These are phyloP conservation scores for Sturnira hondurensis DNA, from an alignment of 2,113 vertebrate species.

Conservation along the genomic window DNA sequence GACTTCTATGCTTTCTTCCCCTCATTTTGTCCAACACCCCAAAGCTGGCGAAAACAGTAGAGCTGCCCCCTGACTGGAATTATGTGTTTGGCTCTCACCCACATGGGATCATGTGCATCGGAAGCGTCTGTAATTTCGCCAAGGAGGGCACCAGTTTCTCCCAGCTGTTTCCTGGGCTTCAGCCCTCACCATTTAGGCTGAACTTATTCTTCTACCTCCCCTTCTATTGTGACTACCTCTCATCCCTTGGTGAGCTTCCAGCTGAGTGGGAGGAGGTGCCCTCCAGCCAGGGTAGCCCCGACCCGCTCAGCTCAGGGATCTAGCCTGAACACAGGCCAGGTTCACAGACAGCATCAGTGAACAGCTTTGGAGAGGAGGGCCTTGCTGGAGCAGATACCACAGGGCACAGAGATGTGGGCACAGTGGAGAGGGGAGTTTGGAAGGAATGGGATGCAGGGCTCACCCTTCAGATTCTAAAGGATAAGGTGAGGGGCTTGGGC, in stretches of 20 bases:
- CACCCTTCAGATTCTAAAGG: not conserved
- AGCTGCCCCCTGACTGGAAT: slow-evolving; percentile 82
- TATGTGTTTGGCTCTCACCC: slow-evolving; percentile 87
- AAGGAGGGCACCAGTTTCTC: slow-evolving; percentile 77
- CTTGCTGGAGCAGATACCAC: not conserved
- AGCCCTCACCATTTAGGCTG: slow-evolving; percentile 47
- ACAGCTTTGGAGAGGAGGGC: not conserved
- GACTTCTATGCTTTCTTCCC: not conserved
- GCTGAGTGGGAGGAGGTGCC: not conserved
- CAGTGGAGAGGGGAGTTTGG: too few species aligned
- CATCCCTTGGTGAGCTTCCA: slow-evolving; percentile 76
- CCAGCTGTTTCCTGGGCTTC: slow-evolving; percentile 80
- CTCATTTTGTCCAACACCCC: not conserved
- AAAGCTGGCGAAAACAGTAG: slow-evolving; percentile 85
- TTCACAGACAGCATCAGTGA: not conserved
- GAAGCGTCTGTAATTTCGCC: slow-evolving; percentile 80
- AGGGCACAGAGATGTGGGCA: not conserved
- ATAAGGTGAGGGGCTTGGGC: not conserved
- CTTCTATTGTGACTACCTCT: slow-evolving; percentile 80
- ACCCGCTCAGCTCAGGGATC: not conserved
- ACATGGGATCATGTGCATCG: slow-evolving; percentile 82
- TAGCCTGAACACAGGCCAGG: not conserved
- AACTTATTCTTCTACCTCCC: slow-evolving; percentile 81
- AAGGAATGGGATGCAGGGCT: not conserved
- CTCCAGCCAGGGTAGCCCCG: not conserved